Evolutionary conservation across 2,888 invertebrate genomes (phyloP), one percentile per base, ranked within the genome.

Genomic region (Volucella inflata): DNA sequence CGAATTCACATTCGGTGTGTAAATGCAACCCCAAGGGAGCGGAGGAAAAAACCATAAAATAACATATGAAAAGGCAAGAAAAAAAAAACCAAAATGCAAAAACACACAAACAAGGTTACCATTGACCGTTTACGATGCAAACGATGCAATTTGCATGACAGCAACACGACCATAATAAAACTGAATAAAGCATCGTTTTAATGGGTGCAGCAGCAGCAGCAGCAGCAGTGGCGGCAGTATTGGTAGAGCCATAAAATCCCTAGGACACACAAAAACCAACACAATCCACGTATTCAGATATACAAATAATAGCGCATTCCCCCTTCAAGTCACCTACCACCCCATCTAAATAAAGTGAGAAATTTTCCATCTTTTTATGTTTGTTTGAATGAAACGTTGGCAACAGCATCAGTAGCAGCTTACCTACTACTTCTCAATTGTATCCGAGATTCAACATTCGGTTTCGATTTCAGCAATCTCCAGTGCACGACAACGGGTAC

Each of bases 141-240:
- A 80, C 85, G 80, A 85, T 85, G 85, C 81, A 81, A 85, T 85
- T 85, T 85, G 85, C 85, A 76, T 81, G 85, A 81, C 85, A 81
- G 76, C 81, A 80, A 71, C 72, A 81, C 76, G 62, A 48, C 81
- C 57, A 81, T 81, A 81, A 85, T 85, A 85, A 85, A 85, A 85
- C 38, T 71, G 72, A 68, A 62, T 81, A 80, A 85, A 85, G 85
- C 71, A 81, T 85, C 76, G 85, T 81, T 85, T 85, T 85, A 85
- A 85, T 81, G 85, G 76, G 62, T 81, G 76, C 72, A 79, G 62
- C 82, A 83, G 82, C 62, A 71, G 51, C 70, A 71, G 16, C 46
- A 36, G 65, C 68, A 76, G 75, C 17, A 64, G 9, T 48, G 40
- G n/a, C 50, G 8, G 16, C 59, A 84, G 75, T 59, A 78, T 78